These are phyloP conservation scores for Pteropus alecto DNA, from an alignment of 2,113 vertebrate species.

Conservation along the genomic window DNA sequence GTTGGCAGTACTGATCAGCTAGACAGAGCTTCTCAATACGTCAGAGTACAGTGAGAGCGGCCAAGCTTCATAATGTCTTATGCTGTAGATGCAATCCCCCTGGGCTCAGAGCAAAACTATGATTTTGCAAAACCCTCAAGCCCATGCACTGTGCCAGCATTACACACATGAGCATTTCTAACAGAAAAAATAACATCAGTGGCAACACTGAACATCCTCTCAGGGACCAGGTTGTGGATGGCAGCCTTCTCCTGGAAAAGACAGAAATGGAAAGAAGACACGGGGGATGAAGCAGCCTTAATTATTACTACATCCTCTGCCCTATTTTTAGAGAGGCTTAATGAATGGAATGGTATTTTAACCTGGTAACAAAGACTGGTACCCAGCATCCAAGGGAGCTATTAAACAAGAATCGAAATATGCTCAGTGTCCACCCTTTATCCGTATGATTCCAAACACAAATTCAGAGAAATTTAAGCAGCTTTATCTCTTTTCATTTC, in stretches of 20 bases:
- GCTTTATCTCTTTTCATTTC: background rate
- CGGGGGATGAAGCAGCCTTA: background rate
- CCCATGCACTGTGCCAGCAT: background rate
- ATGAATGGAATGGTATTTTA: slow-evolving; percentile 8
- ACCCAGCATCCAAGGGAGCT: background rate
- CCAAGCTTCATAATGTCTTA: background rate
- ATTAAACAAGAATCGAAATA: background rate
- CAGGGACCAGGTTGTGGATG: background rate
- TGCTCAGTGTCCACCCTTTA: background rate
- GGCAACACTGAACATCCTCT: background rate
- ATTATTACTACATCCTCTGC: background rate
- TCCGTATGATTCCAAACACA: background rate
- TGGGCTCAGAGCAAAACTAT: background rate
- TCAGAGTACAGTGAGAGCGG: background rate
- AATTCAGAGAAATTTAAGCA: background rate
- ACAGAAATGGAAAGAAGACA: background rate
- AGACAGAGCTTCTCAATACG: background rate
- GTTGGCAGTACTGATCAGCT: background rate
- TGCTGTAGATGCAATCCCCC: background rate
- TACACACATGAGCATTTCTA: background rate
- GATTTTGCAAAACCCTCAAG: slow-evolving; percentile 36
- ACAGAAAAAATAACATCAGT: background rate
- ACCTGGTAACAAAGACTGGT: background rate
- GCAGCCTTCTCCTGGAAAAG: background rate
- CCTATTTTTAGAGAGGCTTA: slow-evolving; percentile 18